Conservation (phyloP, 2,888 invertebrate species). For the Eulithis testata region DNA sequence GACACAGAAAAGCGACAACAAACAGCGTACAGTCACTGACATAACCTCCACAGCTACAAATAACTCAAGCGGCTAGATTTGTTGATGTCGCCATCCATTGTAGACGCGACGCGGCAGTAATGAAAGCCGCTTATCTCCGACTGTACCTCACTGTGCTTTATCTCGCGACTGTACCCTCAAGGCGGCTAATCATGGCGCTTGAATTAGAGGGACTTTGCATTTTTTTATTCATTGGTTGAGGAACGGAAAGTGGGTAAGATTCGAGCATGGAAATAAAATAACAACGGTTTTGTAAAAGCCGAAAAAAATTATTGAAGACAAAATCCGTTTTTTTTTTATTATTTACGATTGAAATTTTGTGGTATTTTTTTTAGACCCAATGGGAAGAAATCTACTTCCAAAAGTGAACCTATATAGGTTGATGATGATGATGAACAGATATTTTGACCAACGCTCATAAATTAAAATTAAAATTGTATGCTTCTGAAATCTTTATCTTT, state of each 20-base stretch:
- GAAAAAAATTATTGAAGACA: too few relatives aligned
- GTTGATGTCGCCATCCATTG: slow-evolving; percentile 71
- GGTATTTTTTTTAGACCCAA: not conserved
- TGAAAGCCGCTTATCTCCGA: slow-evolving; percentile 73
- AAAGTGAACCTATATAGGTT: too few relatives aligned
- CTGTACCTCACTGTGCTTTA: slow-evolving; percentile 63
- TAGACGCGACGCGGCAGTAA: slow-evolving; percentile 69
- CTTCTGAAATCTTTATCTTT: not conserved
- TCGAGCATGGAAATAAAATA: not conserved
- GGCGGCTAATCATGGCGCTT: slow-evolving; percentile 54
- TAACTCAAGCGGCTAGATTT: slow-evolving; percentile 69
- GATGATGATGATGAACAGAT: too few relatives aligned
- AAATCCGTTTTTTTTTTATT: too few relatives aligned
- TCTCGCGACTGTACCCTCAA: slow-evolving; percentile 57
- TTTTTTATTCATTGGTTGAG: slow-evolving; percentile 35
- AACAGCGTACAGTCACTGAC: slow-evolving; percentile 54
- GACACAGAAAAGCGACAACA: slow-evolving; percentile 34
- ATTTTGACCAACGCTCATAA: not conserved
- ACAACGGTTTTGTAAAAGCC: not conserved
- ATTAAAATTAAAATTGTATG: not conserved
- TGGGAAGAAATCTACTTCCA: too few relatives aligned
- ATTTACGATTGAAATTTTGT: too few relatives aligned
- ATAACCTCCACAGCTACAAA: slow-evolving; percentile 66
- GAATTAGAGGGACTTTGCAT: slow-evolving; percentile 41
- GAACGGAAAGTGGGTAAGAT: not conserved